Percentiles rank a stretch among this genome's conserved stretches.
phyloP scores from a whole-genome alignment of 2,888 invertebrate species.

The Anarsia innoxiella region DNA sequence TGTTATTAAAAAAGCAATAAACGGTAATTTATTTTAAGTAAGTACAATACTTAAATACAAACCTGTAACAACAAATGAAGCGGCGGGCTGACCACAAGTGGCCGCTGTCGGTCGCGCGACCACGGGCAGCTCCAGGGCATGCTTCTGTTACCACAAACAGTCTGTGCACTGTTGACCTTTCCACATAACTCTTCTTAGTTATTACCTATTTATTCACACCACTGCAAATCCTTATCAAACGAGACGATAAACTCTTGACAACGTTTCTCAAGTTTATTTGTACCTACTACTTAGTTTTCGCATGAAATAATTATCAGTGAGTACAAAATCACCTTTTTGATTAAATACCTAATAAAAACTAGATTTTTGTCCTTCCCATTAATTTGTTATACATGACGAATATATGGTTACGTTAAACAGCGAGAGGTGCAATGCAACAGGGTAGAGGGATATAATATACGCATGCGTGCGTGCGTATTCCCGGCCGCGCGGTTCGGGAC shows the following conservation, averaged over 20 bases:
- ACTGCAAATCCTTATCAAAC: conserved; percentile 6
- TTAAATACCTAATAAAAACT: no score
- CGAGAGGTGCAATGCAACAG: no score
- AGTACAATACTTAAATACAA: no score
- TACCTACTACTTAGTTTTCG: no score
- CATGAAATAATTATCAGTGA: no score
- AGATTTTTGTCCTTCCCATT: no score
- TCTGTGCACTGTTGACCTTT: conserved; percentile 37
- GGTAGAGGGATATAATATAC: conserved; percentile 35
- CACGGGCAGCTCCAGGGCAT: conserved; percentile 70
- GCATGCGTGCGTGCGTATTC: conserved; percentile 50
- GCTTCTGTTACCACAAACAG: conserved; percentile 27
- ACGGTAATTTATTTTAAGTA: no score
- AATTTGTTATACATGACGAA: no score
- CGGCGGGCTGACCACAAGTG: conserved; percentile 48
- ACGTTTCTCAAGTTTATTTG: no score
- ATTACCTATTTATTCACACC: conserved; percentile 19
- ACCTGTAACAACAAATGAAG: conserved; percentile 53
- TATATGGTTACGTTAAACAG: no score
- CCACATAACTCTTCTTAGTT: conserved; percentile 24
- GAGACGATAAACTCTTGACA: background rate
- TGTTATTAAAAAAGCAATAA: no score
- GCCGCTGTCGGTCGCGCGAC: conserved; percentile 55
- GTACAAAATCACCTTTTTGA: no score
- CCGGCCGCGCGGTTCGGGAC: conserved; percentile 49